Conservation (phyloP, 1,140 invertebrate genomes). For the Achatina immaculata region DNA sequence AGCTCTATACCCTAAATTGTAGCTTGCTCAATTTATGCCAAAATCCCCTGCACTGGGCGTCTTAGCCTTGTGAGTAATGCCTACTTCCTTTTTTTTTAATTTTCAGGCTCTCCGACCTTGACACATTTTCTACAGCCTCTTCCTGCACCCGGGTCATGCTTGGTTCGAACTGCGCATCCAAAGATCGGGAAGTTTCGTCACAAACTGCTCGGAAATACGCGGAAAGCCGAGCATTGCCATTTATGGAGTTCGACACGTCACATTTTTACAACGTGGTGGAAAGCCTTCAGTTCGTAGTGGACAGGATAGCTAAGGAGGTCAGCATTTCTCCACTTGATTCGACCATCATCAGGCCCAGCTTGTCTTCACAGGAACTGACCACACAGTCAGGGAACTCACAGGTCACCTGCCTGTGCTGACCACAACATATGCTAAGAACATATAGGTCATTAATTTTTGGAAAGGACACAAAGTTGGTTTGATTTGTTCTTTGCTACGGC, state of each 20-base stretch:
- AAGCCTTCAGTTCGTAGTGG: constrained; percentile 18
- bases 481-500: too few species aligned
- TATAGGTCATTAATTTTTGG: too few species aligned
- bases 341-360: constrained; percentile 9
- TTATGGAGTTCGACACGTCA: constrained; percentile 14
- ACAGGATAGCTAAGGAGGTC: constrained; percentile 11
- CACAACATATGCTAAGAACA: too few species aligned
- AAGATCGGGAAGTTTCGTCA: background rate
- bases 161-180: constrained; percentile 19
- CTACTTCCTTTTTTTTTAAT: too few species aligned
- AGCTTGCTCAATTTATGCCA: too few species aligned
- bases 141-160: constrained; percentile 1
- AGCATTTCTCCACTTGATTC: background rate
- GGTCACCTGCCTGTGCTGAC: too few species aligned
- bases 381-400: too few species aligned
- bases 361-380: too few species aligned
- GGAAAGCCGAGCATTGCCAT: constrained; percentile 23
- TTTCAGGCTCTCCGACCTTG: constrained; percentile 25
- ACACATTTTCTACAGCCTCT: background rate
- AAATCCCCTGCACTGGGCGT: too few species aligned
- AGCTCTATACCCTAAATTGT: too few species aligned
- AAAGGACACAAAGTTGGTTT: too few species aligned
- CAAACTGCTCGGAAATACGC: constrained; percentile 9
- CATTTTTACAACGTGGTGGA: constrained; percentile 31
- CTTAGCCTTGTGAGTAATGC: too few species aligned